These are phyloP conservation scores for Perca schrenkii DNA, from an alignment of 2,113 vertebrate genomes.

Conservation along the genomic window DNA sequence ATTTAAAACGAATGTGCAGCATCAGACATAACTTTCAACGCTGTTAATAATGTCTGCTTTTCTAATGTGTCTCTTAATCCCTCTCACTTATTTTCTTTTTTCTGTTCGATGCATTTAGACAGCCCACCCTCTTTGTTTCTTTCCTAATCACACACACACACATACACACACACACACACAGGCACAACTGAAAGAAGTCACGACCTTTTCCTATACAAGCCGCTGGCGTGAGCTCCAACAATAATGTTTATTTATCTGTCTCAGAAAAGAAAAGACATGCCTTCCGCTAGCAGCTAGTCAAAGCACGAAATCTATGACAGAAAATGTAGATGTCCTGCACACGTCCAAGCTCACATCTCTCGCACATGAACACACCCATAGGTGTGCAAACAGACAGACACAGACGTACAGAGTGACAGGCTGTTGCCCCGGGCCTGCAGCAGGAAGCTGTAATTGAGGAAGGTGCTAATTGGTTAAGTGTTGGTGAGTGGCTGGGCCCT, in stretches of 20 bases:
- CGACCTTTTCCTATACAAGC: conserved; percentile 57
- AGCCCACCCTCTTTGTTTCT: conserved; percentile 18
- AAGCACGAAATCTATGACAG: conserved; percentile 77
- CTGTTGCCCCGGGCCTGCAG: conserved; percentile 15
- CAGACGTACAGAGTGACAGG: conserved; percentile 1
- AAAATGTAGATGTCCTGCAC: conserved; percentile 67
- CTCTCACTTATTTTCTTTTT: conserved; percentile 20
- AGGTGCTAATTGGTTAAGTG: conserved; percentile 60
- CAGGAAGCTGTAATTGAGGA: conserved; percentile 40
- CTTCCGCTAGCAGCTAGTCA: conserved; percentile 72
- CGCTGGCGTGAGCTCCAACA: conserved; percentile 74
- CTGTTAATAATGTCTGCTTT: background rate
- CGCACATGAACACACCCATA: conserved; percentile 55
- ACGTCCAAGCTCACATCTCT: conserved; percentile 39
- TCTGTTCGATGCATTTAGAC: conserved; percentile 18
- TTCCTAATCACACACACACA: conserved; percentile 32
- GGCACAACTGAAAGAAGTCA: conserved; percentile 57
- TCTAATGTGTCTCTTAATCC: background rate
- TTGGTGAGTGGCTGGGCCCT: conserved; percentile 13
- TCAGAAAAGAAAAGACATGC: conserved; percentile 76
- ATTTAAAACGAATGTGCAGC: conserved; percentile 6
- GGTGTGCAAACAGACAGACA: conserved; percentile 48
- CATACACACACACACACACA: conserved; percentile 26
- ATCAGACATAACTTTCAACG: background rate
- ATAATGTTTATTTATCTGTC: conserved; percentile 82